Conservation (phyloP, 2,113 vertebrate genomes). For the Mellivora capensis region DNA sequence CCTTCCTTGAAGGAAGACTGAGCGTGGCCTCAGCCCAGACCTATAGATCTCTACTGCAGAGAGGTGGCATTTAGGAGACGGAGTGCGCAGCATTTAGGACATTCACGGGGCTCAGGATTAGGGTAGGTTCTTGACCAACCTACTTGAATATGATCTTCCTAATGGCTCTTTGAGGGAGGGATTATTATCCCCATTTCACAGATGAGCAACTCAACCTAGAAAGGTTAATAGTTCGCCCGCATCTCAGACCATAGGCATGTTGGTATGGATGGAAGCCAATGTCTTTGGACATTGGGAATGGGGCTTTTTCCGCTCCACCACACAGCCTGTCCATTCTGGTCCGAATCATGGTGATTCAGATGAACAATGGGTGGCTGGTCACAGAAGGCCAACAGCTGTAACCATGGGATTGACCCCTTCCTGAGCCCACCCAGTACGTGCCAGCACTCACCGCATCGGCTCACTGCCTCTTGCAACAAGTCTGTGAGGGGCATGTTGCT, state of each 20-base stretch:
- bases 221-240: neutral
- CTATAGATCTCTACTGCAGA: fast-evolving
- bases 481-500: neutral
- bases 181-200: neutral
- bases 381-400: neutral
- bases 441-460: neutral
- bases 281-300: neutral
- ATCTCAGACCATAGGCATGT: fast-evolving
- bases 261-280: neutral
- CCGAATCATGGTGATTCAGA: neutral
- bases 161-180: neutral
- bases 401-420: fast-evolving
- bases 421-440: fast-evolving
- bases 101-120: fast-evolving
- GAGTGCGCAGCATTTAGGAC: neutral
- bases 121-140: neutral
- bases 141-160: neutral
- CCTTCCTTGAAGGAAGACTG: neutral
- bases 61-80: neutral
- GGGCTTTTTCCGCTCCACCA: neutral
- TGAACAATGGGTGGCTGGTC: too few species aligned
- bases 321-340: neutral
- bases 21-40: too few species aligned
- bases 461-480: neutral
- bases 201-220: neutral